Percentiles rank a stretch among this genome's conserved stretches.
These are phyloP conservation scores for Keiferia lycopersicella DNA, from an alignment of 2,888 invertebrate species.

Conservation along the genomic window DNA sequence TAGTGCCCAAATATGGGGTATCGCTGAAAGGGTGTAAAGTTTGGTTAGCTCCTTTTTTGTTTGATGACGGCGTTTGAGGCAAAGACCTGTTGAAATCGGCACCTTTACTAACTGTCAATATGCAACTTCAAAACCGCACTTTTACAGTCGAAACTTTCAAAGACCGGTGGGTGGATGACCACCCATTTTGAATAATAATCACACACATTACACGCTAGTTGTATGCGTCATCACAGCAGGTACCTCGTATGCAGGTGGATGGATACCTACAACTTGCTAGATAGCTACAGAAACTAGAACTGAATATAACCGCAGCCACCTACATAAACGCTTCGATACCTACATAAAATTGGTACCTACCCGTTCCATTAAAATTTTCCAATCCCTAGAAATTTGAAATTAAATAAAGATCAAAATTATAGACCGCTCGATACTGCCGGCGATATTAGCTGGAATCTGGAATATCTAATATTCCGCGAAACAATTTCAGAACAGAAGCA, in stretches of 20 bases:
- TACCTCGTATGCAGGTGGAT: no score
- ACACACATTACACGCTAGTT: no score
- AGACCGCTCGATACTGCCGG: slow-evolving; percentile 29
- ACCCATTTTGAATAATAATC: no score
- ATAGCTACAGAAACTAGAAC: not conserved
- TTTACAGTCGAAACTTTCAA: no score
- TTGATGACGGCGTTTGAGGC: not conserved
- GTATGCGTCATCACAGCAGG: no score
- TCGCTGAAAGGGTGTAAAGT: slow-evolving; percentile 12
- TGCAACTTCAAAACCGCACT: not conserved
- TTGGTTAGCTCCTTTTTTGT: not conserved
- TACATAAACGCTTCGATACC: not conserved
- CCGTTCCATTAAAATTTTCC: not conserved
- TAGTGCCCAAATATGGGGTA: slow-evolving; percentile 26
- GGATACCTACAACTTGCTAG: not conserved
- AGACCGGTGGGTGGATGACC: no score
- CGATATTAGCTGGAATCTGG: slow-evolving; percentile 34
- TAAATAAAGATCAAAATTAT: slow-evolving; percentile 18
- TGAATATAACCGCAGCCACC: not conserved
- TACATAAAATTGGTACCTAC: not conserved
- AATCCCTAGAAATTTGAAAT: slow-evolving; percentile 8
- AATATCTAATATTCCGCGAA: slow-evolving; percentile 49
- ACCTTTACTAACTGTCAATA: not conserved
- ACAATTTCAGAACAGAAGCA: slow-evolving; percentile 51
- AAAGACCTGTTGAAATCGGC: not conserved